These are phyloP conservation scores for Girardinus metallicus DNA, from an alignment of 2,797 vertebrate species.

Conservation along the genomic window DNA sequence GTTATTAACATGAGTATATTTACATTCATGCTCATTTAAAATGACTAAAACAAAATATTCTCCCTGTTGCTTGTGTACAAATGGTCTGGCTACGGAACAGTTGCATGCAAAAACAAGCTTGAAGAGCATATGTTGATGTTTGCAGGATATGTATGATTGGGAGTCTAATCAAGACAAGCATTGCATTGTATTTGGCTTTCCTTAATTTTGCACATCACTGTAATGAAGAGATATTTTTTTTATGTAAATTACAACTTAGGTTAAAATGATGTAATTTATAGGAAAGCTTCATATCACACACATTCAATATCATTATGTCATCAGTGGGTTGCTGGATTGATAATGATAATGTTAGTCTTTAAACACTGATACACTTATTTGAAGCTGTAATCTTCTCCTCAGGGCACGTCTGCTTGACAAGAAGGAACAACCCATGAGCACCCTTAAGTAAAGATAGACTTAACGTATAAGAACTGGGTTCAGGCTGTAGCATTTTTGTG, in stretches of 20 bases:
- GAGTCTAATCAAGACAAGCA: conserved; percentile 36
- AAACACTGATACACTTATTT: conserved; percentile 4
- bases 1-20: conserved; percentile 55
- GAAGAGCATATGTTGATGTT: conserved; percentile 10
- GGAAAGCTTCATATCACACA: background rate
- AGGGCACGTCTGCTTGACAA: background rate
- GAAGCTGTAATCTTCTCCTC: background rate
- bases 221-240: background rate
- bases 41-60: background rate
- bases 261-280: background rate
- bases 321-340: background rate
- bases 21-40: conserved; percentile 27
- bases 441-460: background rate
- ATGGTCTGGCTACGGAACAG: background rate
- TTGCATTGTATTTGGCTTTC: background rate
- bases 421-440: background rate
- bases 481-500: background rate
- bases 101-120: background rate
- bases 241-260: background rate
- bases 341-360: background rate
- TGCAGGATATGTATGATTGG: conserved; percentile 18
- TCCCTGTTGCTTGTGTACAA: too few species aligned
- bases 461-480: background rate
- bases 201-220: background rate
- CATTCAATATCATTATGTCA: background rate